phyloP scores from a whole-genome alignment of 2,797 vertebrate genomes.

The Phaenicophaeus curvirostris region DNA sequence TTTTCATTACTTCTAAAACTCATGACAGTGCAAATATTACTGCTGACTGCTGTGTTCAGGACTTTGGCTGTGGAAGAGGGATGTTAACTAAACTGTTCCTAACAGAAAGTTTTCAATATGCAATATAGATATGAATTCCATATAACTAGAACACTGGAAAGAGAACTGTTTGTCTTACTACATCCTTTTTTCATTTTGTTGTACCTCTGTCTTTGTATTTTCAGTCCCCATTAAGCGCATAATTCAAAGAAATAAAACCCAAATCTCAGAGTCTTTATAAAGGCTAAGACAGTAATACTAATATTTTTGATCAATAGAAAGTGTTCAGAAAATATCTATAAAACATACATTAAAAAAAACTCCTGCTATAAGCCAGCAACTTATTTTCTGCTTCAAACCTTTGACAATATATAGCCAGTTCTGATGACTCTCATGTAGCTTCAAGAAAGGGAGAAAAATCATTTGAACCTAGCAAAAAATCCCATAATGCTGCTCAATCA shows the following conservation, averaged over 20 bases:
- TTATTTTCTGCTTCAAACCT: not conserved
- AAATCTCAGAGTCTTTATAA: not conserved
- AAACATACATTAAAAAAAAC: not conserved
- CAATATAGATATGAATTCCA: not conserved
- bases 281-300: not conserved
- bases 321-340: not conserved
- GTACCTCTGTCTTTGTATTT: not conserved
- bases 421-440: not conserved
- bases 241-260: not conserved
- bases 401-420: not conserved
- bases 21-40: conserved; percentile 1
- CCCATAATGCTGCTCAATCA: not conserved
- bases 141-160: not conserved
- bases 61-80: not conserved
- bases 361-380: not conserved
- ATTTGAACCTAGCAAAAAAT: not conserved
- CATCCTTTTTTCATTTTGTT: not conserved
- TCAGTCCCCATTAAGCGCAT: not conserved
- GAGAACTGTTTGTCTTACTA: not conserved
- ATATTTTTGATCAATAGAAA: not conserved
- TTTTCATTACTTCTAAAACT: conserved; percentile 37
- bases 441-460: not conserved
- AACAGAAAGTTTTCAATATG: not conserved
- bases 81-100: not conserved
- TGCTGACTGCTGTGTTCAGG: conserved; percentile 15